Evolutionary conservation across 2,888 invertebrate genomes (phyloP).

Genomic region (Drosophila fulvimacula): DNA sequence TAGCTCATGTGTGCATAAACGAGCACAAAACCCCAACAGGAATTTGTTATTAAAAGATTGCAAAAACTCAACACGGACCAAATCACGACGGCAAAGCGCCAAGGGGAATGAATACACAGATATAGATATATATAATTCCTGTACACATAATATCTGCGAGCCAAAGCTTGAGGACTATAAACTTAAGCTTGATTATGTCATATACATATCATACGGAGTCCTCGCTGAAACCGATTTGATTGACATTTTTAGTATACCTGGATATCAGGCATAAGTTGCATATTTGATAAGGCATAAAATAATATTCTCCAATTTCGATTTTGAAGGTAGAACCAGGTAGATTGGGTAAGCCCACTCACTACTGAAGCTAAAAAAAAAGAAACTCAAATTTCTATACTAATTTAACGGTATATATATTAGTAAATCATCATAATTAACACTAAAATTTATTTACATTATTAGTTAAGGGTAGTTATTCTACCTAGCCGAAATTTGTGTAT

Average conservation of each 20-base stretch:
- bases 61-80: slow-evolving; percentile 15
- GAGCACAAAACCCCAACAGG: slow-evolving; percentile 29
- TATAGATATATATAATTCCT: background rate
- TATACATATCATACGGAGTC: background rate
- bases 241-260: background rate
- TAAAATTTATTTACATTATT: background rate
- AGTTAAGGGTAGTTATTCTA: background rate
- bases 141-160: background rate
- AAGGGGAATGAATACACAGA: background rate
- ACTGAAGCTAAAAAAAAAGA: background rate
- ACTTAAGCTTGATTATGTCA: background rate
- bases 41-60: slow-evolving; percentile 67
- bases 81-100: slow-evolving; percentile 15
- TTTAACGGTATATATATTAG: background rate
- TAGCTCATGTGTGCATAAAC: slow-evolving; percentile 50
- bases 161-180: background rate
- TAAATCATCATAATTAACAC: no score
- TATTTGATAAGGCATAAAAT: no score
- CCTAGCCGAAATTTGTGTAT: background rate
- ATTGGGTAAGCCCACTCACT: background rate
- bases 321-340: no score
- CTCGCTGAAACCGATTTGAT: background rate
- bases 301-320: no score
- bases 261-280: background rate
- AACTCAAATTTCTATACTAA: background rate